Conservation (phyloP, 2,113 vertebrate genomes). For the Raja brachyura region DNA sequence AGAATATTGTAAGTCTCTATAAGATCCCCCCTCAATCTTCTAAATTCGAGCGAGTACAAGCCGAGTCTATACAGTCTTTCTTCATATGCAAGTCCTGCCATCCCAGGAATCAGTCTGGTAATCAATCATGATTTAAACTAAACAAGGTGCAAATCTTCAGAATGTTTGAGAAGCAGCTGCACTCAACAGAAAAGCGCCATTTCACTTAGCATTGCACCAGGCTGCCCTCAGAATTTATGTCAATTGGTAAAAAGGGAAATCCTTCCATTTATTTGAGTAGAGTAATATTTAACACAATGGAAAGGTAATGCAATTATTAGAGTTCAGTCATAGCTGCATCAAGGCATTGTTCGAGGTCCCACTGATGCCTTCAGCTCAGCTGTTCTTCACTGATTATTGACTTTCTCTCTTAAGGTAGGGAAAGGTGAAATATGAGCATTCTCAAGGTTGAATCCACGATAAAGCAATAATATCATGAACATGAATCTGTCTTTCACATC, state of each 20-base stretch:
- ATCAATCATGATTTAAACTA: not conserved
- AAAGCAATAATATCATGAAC: too few species aligned
- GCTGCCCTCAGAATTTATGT: not conserved
- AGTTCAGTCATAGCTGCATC: not conserved
- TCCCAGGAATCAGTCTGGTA: too few species aligned
- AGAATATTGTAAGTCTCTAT: too few species aligned
- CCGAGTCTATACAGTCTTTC: too few species aligned
- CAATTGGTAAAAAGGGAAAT: not conserved
- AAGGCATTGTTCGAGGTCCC: not conserved
- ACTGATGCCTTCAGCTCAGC: not conserved
- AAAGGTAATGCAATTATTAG: too few species aligned
- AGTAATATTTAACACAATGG: too few species aligned
- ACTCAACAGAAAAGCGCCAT: not conserved
- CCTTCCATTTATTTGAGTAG: not conserved
- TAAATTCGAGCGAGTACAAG: too few species aligned
- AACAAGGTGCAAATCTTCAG: not conserved
- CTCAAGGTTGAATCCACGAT: too few species aligned
- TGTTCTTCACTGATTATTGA: not conserved
- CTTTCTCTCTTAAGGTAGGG: too few species aligned
- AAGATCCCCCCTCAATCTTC: too few species aligned
- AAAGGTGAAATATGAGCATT: too few species aligned
- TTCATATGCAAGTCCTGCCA: too few species aligned
- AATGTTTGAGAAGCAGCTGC: not conserved
- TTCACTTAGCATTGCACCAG: not conserved
- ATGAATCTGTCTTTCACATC: not conserved